These are phyloP conservation scores for Chionoecetes opilio DNA, from an alignment of 1,140 invertebrate species.

Conservation along the genomic window DNA sequence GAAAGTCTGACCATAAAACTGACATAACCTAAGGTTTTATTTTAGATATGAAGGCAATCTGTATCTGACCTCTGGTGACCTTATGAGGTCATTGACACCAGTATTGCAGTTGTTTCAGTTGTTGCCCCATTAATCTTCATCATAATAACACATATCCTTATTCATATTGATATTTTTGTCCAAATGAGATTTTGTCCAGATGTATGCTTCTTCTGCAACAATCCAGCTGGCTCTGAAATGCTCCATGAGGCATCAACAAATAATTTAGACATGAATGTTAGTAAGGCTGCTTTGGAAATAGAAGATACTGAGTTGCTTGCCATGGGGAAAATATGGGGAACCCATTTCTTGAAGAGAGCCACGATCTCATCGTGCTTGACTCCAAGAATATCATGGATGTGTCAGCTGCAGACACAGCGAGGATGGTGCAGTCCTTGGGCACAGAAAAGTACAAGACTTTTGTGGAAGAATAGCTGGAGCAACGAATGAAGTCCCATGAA, in stretches of 20 bases:
- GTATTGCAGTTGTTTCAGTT: too few relatives aligned
- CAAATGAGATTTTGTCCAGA: neutral
- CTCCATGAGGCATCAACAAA: slow-evolving; percentile 38
- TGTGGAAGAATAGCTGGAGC: too few relatives aligned
- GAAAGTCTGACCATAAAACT: too few relatives aligned
- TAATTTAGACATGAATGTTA: neutral
- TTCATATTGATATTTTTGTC: too few relatives aligned
- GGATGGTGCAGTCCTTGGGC: slow-evolving; percentile 12
- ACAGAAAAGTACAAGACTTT: neutral
- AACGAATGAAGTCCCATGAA: too few relatives aligned
- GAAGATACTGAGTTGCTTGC: slow-evolving; percentile 35
- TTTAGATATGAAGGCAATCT: too few relatives aligned
- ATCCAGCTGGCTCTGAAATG: slow-evolving; percentile 31
- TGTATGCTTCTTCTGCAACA: slow-evolving; percentile 45
- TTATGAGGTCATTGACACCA: too few relatives aligned
- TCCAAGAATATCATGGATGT: slow-evolving; percentile 29
- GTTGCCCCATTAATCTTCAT: too few relatives aligned
- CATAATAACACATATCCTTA: too few relatives aligned
- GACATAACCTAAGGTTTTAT: too few relatives aligned
- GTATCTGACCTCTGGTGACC: too few relatives aligned
- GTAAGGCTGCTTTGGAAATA: neutral
- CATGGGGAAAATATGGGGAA: slow-evolving; percentile 42
- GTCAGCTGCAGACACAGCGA: slow-evolving; percentile 27
- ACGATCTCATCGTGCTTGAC: neutral
- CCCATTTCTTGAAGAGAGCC: slow-evolving; percentile 27